Percentiles rank a stretch among this genome's conserved stretches.
Evolutionary conservation across 2,113 vertebrate species (phyloP).

Genomic region (Semnornis frantzii): DNA sequence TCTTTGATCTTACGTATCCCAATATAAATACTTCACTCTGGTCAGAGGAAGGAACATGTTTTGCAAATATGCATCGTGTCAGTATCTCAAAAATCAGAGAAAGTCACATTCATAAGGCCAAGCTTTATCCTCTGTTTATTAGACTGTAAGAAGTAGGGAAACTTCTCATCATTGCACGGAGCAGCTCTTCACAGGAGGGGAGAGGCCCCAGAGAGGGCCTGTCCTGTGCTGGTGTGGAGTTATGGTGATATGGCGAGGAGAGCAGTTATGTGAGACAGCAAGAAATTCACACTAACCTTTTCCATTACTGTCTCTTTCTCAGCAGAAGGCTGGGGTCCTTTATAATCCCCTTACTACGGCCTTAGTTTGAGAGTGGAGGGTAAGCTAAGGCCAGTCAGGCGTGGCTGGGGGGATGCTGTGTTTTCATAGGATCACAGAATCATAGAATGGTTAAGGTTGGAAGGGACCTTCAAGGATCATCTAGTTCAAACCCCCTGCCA

Average conservation of each 20-base stretch:
- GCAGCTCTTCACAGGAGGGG: neutral
- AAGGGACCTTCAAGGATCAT: no score
- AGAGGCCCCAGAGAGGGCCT: neutral
- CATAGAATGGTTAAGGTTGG: no score
- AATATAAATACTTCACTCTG: conserved; percentile 33
- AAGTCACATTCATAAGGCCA: neutral
- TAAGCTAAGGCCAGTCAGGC: neutral
- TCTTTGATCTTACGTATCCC: conserved; percentile 14
- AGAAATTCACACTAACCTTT: neutral
- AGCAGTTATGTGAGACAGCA: neutral
- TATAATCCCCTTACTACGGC: neutral
- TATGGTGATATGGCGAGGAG: neutral
- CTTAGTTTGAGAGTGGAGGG: neutral
- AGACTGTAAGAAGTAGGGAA: neutral
- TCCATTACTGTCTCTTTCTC: neutral
- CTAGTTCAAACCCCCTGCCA: no score
- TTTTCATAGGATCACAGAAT: neutral
- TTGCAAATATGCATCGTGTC: conserved; percentile 34
- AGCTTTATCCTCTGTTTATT: conserved; percentile 27
- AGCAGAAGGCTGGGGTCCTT: neutral
- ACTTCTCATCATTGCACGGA: neutral
- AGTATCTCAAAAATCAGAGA: conserved; percentile 35
- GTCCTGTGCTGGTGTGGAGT: neutral
- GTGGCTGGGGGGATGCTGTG: neutral
- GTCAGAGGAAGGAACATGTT: conserved; percentile 30